A percentile compares a stretch with the other conserved stretches of the same genome.
These are phyloP conservation scores for Eupelmus urozonus DNA, from an alignment of 2,888 invertebrate genomes.

Conservation along the genomic window DNA sequence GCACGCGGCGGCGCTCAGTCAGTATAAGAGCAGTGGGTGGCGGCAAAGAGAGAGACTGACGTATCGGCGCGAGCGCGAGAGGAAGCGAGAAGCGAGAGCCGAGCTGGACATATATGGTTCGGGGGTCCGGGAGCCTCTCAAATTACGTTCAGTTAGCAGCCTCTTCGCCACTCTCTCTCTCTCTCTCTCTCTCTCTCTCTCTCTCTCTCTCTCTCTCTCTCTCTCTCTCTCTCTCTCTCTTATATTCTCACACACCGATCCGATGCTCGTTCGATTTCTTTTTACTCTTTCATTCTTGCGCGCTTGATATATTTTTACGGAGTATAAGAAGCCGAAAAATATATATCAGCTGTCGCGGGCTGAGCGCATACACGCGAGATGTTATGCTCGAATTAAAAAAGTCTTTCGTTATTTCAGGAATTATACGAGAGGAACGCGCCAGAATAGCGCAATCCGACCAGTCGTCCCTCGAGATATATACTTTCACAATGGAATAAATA, in stretches of 20 bases:
- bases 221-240: not conserved
- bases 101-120: conserved; percentile 77
- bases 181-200: conserved; percentile 47
- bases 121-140: conserved; percentile 75
- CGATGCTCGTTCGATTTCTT: not conserved
- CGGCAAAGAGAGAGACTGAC: conserved; percentile 38
- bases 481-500: too few species aligned
- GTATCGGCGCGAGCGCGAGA: conserved; percentile 53
- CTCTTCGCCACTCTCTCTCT: conserved; percentile 44
- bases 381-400: conserved; percentile 17
- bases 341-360: conserved; percentile 35
- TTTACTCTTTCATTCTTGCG: not conserved
- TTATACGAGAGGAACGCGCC: too few species aligned
- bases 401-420: conserved; percentile 21
- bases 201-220: conserved; percentile 39
- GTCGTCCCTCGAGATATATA: too few species aligned
- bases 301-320: too few species aligned
- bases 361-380: not conserved
- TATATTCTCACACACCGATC: not conserved
- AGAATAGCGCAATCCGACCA: too few species aligned
- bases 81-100: conserved; percentile 69
- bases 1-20: not conserved
- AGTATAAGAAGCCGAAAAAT: not conserved
- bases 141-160: conserved; percentile 74
- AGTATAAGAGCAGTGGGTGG: conserved; percentile 31